Evolutionary conservation across 2,888 invertebrate genomes (phyloP).

Genomic region (Agelastica alni): DNA sequence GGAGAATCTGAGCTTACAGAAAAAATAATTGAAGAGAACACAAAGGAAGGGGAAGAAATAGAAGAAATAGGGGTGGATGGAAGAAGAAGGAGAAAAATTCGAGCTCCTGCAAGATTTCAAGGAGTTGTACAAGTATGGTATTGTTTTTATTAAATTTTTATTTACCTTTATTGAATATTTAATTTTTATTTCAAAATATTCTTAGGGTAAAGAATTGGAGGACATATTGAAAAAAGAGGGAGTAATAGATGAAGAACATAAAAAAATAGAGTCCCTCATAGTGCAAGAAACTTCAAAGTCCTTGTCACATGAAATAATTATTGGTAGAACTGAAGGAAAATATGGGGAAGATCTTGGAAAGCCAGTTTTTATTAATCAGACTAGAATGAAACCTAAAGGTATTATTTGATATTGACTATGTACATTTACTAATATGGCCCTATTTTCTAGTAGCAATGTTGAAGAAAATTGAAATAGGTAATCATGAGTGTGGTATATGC

Average conservation of each 20-base stretch:
- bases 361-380: conserved; percentile 58
- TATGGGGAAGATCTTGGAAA: conserved; percentile 58
- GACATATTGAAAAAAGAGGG: conserved; percentile 74
- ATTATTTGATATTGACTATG: too few species aligned
- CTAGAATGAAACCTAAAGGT: conserved; percentile 26
- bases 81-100: conserved; percentile 66
- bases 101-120: conserved; percentile 66
- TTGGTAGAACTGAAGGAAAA: conserved; percentile 69
- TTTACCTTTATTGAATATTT: neutral
- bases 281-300: neutral
- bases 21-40: conserved; percentile 31
- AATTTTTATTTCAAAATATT: conserved; percentile 10
- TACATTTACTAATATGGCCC: too few species aligned
- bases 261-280: neutral
- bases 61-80: conserved; percentile 51
- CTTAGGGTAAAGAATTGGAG: conserved; percentile 73
- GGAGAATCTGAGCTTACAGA: conserved; percentile 30
- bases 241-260: conserved; percentile 61
- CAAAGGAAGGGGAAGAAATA: conserved; percentile 37
- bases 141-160: neutral
- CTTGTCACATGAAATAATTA: conserved; percentile 58
- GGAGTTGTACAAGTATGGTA: conserved; percentile 64
- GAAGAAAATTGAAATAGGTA: conserved; percentile 25
- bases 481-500: conserved; percentile 60
- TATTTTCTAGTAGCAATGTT: too few species aligned